Base-by-base conservation (phyloP, 2,797 vertebrate species). In the Ctenopoma kingsleyae region DNA sequence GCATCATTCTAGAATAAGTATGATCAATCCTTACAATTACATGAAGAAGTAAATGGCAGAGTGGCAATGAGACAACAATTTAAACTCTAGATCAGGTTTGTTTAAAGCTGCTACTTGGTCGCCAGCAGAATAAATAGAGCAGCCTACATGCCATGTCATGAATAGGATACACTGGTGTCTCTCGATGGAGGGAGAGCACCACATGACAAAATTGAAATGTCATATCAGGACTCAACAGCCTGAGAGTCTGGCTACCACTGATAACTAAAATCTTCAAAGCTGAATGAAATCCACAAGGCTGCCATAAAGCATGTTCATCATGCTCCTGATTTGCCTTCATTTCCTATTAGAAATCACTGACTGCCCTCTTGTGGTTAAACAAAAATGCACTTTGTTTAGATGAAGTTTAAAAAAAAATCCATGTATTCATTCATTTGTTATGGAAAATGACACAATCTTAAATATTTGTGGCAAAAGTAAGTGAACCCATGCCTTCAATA, bases 301-400 rank as follows among this genome's bases (percentile, higher is more conserved):
- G 73, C 65, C 56, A 72, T 58, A 67, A 72, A 74, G 62, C 48
- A 65, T 64, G 65, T 67, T 78, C 78, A 81, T 66, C 78, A 64
- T 51, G 50, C 49, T 78, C 5, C 44, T 38, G 64, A 47, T 67
- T 67, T 20, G 25, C 48, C 64, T 53, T 79, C 46, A 58, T 40
- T 43, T 60, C 50, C 51, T 44, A 38, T 73, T 36, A 27, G 2
- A 65, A 44, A 54, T 72, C 46, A 30, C 3, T 54, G 48, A 4
- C 73, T 82, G 87, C 90, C 88, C 87, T 78, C 93, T 80, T 57
- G 88, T 91, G 93, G 90, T 22, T 10, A 40, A 46, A 62, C 0
- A 8, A 32, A 32, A 32, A 32, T 32, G n/a, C n/a, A n/a, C n/a
- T n/a, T n/a, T n/a, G n/a, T n/a, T n/a, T n/a, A n/a, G n/a, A n/a